These are phyloP conservation scores for Clavelina lepadiformis DNA, from an alignment of 23 tunicate genomes.

Conservation along the genomic window DNA sequence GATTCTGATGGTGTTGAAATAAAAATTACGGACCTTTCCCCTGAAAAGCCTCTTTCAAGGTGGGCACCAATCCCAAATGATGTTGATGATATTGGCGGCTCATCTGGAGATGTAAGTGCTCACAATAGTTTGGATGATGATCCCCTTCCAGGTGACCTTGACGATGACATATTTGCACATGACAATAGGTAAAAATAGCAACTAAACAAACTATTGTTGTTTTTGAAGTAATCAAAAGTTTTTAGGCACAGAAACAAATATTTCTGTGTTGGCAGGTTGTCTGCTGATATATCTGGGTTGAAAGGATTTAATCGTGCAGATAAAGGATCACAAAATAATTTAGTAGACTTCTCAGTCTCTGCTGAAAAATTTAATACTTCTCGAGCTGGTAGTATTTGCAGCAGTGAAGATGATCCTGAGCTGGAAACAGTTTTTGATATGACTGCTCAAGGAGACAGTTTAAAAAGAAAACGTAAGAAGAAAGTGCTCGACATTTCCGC, in stretches of 20 bases:
- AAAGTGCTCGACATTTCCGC: too few relatives aligned
- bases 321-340: conserved; percentile 91
- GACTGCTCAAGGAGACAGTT: conserved; percentile 81
- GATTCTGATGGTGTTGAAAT: conserved; percentile 16
- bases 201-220: too few relatives aligned
- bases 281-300: conserved; percentile 50
- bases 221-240: too few relatives aligned
- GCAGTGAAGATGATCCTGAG: conserved; percentile 60
- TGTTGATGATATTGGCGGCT: conserved; percentile 40
- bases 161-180: too few relatives aligned
- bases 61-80: conserved; percentile 76
- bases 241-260: too few relatives aligned
- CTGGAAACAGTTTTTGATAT: conserved; percentile 70
- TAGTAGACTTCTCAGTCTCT: conserved; percentile 86
- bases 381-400: conserved; percentile 21
- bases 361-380: conserved; percentile 29
- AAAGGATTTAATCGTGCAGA: conserved; percentile 86
- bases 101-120: conserved; percentile 43
- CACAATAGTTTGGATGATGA: conserved; percentile 55
- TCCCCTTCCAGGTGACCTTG: conserved; percentile 37
- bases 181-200: too few relatives aligned
- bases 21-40: conserved; percentile 64
- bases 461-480: conserved; percentile 64
- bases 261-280: conserved; percentile 29
- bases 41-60: conserved; percentile 61